phyloP scores from a whole-genome alignment of 2,888 invertebrate genomes.

The Charanyca ferruginea region DNA sequence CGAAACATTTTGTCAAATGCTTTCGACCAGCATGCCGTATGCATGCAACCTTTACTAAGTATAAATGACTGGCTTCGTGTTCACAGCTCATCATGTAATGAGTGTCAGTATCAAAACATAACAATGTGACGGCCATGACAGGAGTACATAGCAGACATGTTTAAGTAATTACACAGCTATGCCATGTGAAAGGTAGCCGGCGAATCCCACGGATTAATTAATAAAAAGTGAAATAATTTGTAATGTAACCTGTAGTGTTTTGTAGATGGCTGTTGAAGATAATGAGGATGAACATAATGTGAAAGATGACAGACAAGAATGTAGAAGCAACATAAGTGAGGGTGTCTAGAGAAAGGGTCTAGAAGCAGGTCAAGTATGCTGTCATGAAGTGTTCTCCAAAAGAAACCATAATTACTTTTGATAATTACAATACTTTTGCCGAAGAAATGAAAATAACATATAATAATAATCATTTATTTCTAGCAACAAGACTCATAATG shows the following conservation, averaged over 20 bases:
- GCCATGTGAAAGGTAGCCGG: slow-evolving; percentile 38
- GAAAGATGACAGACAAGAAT: slow-evolving; percentile 22
- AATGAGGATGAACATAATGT: slow-evolving; percentile 22
- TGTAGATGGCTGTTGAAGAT: slow-evolving; percentile 14
- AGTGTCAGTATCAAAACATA: slow-evolving; percentile 26
- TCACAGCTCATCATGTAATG: neutral
- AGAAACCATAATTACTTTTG: too few species aligned
- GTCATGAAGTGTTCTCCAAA: too few species aligned
- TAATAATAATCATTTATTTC: too few species aligned
- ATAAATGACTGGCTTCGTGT: neutral
- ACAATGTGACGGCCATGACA: slow-evolving; percentile 24
- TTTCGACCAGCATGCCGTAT: too few species aligned
- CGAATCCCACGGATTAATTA: slow-evolving; percentile 34
- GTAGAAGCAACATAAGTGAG: neutral
- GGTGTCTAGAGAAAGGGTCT: neutral
- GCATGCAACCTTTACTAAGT: too few species aligned
- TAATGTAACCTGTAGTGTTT: slow-evolving; percentile 36
- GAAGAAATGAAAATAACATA: too few species aligned
- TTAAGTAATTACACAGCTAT: slow-evolving; percentile 46
- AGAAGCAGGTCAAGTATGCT: neutral
- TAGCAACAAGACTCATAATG: too few species aligned
- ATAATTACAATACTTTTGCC: too few species aligned
- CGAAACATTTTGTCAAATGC: too few species aligned
- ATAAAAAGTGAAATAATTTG: slow-evolving; percentile 36
- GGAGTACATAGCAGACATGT: slow-evolving; percentile 24